Conservation (phyloP, 2,113 vertebrate species). For the Rhegmatorhina hoffmannsi region DNA sequence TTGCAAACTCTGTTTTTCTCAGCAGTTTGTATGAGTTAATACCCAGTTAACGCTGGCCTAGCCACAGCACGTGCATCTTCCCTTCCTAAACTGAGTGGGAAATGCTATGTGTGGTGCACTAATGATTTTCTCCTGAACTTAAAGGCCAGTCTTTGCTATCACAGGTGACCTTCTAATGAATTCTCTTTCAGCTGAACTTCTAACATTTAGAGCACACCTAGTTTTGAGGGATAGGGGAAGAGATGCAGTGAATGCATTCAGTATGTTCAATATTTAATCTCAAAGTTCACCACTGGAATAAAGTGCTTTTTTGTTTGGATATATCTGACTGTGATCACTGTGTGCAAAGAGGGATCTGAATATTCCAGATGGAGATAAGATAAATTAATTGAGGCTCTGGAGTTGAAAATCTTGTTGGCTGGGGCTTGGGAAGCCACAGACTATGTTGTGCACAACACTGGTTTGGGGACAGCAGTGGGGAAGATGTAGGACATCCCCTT, state of each 20-base stretch:
- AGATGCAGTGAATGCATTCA: neutral
- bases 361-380: neutral
- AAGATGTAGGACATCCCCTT: neutral
- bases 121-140: neutral
- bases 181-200: constrained; percentile 30
- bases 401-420: neutral
- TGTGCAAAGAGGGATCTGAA: neutral
- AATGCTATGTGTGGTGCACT: neutral
- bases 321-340: neutral
- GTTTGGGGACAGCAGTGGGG: neutral
- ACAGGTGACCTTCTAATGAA: constrained; percentile 12
- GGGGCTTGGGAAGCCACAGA: neutral
- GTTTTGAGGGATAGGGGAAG: neutral
- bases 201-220: constrained; percentile 18
- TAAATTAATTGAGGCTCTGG: neutral
- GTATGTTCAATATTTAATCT: constrained; percentile 18
- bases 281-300: neutral
- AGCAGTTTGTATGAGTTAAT: neutral
- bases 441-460: neutral
- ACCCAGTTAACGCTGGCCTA: neutral
- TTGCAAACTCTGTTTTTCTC: neutral
- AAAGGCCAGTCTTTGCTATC: neutral
- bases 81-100: neutral
- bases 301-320: neutral
- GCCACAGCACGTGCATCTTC: neutral